These are phyloP conservation scores for Dryoscopus gambensis DNA, from an alignment of 2,113 vertebrate genomes.

Conservation along the genomic window DNA sequence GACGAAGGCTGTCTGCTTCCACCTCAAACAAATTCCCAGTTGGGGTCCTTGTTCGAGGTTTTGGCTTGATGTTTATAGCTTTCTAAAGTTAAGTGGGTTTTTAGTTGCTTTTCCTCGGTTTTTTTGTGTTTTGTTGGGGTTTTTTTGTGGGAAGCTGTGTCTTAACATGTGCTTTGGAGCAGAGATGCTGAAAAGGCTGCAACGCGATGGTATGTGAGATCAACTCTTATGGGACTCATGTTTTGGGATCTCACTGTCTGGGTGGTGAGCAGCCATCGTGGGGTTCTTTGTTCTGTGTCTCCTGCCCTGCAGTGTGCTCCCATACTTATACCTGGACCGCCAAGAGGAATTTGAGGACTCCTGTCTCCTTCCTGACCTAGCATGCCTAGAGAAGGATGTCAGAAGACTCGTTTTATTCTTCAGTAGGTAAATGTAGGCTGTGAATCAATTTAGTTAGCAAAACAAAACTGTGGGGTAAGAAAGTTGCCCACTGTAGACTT, in stretches of 20 bases:
- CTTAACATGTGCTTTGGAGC: fast-evolving
- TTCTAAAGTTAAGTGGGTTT: neutral
- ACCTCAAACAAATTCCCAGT: fast-evolving
- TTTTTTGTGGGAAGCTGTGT: no score
- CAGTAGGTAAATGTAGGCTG: no score
- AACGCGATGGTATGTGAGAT: fast-evolving
- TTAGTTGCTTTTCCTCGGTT: neutral
- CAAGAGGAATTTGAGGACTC: neutral
- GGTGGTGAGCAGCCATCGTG: fast-evolving
- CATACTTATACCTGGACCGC: fast-evolving
- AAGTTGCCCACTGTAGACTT: neutral
- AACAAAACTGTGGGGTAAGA: neutral
- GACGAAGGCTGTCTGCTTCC: neutral
- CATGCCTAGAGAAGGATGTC: neutral
- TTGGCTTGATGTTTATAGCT: neutral
- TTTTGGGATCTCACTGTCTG: neutral
- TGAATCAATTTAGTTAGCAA: neutral
- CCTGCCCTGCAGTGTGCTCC: neutral
- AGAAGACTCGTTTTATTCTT: neutral
- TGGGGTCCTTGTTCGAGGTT: fast-evolving
- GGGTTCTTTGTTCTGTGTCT: no score
- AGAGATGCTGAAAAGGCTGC: no score
- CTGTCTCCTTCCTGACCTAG: neutral
- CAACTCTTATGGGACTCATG: fast-evolving
- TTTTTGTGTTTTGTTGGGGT: neutral